Evolutionary conservation across 1,140 invertebrate species (phyloP).

Genomic region (Vanessa tameamea): DNA sequence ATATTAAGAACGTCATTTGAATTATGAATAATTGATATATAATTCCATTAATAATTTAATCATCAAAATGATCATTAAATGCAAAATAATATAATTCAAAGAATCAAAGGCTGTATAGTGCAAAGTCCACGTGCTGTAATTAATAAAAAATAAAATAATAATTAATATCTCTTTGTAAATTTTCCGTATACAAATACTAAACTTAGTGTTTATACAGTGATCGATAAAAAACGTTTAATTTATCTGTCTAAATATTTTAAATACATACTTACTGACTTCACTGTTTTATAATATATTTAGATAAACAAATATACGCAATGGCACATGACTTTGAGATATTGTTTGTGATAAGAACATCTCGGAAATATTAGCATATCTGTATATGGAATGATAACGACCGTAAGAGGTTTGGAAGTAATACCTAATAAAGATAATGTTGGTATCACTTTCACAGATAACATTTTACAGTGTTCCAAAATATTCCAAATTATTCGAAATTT

Average conservation of each 20-base stretch:
- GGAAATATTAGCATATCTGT: conserved; percentile 8
- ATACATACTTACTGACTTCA: background rate
- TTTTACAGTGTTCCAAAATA: background rate
- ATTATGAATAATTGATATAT: no score
- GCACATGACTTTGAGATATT: conserved; percentile 10
- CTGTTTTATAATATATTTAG: background rate
- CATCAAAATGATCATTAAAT: no score
- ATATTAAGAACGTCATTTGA: no score
- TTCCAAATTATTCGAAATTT: background rate
- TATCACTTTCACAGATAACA: background rate
- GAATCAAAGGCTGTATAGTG: no score
- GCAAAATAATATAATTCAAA: no score
- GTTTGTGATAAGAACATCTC: conserved; percentile 10
- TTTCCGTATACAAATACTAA: no score
- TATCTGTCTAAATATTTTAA: background rate
- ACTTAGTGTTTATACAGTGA: no score
- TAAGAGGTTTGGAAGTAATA: background rate
- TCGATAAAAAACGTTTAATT: background rate
- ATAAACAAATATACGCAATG: background rate
- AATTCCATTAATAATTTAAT: no score
- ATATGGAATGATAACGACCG: background rate
- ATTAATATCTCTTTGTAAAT: no score
- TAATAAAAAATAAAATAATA: no score
- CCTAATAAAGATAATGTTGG: background rate
- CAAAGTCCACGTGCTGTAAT: no score